phyloP scores from a whole-genome alignment of 2,797 vertebrate species.

The Enteromius unitaeniatus region DNA sequence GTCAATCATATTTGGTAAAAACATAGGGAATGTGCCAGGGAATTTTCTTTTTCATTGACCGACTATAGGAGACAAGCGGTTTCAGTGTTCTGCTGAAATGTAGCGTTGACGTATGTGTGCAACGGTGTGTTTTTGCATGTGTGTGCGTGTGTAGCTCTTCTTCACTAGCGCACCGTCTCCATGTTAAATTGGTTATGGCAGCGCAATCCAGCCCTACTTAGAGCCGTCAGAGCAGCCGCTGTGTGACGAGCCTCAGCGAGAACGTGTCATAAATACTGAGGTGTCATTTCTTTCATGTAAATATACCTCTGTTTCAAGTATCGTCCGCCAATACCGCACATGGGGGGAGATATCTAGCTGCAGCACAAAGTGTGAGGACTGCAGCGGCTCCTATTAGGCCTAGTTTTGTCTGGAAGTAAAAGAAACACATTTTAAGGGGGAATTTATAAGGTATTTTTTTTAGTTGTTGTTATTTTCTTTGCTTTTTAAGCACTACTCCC shows the following conservation, averaged over 20 bases:
- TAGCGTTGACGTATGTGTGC: slow-evolving; percentile 6
- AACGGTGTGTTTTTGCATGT: slow-evolving; percentile 10
- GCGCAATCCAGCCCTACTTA: slow-evolving; percentile 60
- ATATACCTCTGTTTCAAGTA: slow-evolving; percentile 55
- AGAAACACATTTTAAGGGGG: neutral
- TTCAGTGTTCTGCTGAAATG: slow-evolving; percentile 6
- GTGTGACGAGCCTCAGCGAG: slow-evolving; percentile 55
- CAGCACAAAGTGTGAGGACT: slow-evolving; percentile 4
- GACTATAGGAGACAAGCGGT: slow-evolving; percentile 13
- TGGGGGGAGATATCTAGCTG: neutral
- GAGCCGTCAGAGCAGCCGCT: slow-evolving; percentile 59
- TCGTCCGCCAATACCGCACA: slow-evolving; percentile 53
- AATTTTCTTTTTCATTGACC: slow-evolving; percentile 29
- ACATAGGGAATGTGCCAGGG: slow-evolving; percentile 16
- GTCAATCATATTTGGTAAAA: slow-evolving; percentile 30
- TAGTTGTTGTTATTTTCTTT: neutral
- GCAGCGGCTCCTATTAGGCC: neutral
- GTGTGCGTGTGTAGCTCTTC: slow-evolving; percentile 46
- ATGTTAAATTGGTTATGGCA: slow-evolving; percentile 66
- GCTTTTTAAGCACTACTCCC: neutral
- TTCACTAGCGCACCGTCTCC: slow-evolving; percentile 51
- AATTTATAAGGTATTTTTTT: neutral
- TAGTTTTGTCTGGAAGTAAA: slow-evolving; percentile 21
- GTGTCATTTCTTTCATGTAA: slow-evolving; percentile 58
- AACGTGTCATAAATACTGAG: slow-evolving; percentile 61